These are phyloP conservation scores for Sphecodes monilicornis DNA, from an alignment of 2,888 invertebrate species.

Conservation along the genomic window DNA sequence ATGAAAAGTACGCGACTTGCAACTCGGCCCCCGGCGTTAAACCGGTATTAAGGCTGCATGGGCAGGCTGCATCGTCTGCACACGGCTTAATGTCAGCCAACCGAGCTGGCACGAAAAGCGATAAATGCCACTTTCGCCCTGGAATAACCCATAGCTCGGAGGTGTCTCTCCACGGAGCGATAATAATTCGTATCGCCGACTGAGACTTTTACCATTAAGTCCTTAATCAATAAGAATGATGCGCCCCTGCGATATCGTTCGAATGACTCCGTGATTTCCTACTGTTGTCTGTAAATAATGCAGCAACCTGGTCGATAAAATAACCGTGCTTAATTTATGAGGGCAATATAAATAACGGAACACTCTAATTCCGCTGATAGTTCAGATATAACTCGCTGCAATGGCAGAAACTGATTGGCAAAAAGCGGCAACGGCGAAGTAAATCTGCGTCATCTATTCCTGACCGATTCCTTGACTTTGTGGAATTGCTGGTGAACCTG, in stretches of 20 bases:
- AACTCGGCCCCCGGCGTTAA: conserved; percentile 41
- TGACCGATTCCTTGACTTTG: neutral
- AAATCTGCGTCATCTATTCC: neutral
- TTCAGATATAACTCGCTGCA: neutral
- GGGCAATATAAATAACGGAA: conserved; percentile 1
- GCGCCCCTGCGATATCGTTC: neutral
- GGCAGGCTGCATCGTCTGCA: conserved; percentile 56
- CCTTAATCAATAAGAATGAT: neutral
- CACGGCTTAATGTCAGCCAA: conserved; percentile 64
- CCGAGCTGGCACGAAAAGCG: conserved; percentile 62
- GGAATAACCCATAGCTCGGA: conserved; percentile 53
- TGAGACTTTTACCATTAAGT: neutral
- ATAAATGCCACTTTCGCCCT: conserved; percentile 66
- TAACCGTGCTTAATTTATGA: neutral
- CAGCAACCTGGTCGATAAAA: neutral
- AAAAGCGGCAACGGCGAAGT: neutral
- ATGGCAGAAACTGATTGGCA: neutral
- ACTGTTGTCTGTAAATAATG: neutral
- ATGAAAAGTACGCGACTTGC: conserved; percentile 33
- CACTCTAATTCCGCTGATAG: neutral
- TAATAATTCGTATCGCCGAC: conserved; percentile 42
- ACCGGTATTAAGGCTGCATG: conserved; percentile 63
- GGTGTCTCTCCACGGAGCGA: conserved; percentile 25
- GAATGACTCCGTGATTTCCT: neutral
- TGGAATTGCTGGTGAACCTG: conserved; percentile 1